Conservation (phyloP, 2,113 vertebrate genomes). For the Odocoileus virginianus region DNA sequence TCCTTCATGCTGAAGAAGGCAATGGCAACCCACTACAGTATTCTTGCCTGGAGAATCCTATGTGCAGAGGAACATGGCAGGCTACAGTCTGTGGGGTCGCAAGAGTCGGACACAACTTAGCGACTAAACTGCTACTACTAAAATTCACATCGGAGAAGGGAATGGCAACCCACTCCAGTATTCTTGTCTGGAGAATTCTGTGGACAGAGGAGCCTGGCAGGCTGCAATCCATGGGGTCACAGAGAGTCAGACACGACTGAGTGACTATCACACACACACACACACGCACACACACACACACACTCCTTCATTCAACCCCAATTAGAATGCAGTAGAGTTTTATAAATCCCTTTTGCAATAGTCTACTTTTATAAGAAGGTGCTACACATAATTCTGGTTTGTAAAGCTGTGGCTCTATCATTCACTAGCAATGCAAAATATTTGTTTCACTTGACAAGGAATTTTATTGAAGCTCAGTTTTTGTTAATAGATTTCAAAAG, state of each 20-base stretch:
- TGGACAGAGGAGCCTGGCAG: background rate
- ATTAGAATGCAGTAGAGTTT: background rate
- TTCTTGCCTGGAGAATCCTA: background rate
- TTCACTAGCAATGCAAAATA: background rate
- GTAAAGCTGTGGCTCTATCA: background rate
- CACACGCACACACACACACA: background rate
- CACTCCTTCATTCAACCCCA: background rate
- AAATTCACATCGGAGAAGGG: background rate
- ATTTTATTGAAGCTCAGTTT: background rate
- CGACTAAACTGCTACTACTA: background rate
- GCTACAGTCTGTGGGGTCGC: background rate
- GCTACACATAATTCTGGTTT: background rate
- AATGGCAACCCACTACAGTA: background rate
- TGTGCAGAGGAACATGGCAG: background rate
- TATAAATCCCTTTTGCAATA: background rate
- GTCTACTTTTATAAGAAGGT: background rate
- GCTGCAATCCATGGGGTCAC: background rate
- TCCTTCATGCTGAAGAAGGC: background rate
- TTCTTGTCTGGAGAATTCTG: background rate
- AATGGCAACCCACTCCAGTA: background rate
- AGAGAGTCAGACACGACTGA: background rate
- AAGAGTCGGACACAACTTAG: background rate
- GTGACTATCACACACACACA: background rate
- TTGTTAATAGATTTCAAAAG: background rate
- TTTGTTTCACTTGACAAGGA: background rate